These are phyloP conservation scores for Dioctria rufipes DNA, from an alignment of 2,888 invertebrate species.

Conservation along the genomic window DNA sequence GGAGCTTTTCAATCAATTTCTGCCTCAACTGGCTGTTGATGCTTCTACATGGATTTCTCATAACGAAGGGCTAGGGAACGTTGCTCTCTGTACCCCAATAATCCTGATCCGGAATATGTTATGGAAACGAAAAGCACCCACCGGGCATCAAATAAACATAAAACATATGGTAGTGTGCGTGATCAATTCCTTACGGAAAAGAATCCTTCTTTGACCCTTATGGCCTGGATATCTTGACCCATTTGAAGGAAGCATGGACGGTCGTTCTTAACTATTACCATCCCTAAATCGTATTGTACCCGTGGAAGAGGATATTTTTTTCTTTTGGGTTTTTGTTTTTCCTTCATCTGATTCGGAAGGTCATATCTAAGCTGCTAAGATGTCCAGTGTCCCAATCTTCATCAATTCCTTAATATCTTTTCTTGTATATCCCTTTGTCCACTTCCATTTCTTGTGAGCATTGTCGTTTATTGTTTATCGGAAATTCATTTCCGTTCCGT, in stretches of 20 bases:
- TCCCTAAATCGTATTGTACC: constrained; percentile 19
- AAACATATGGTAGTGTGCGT: constrained; percentile 49
- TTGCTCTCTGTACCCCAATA: constrained; percentile 20
- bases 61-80: background rate
- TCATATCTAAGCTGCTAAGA: constrained; percentile 13
- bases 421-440: constrained; percentile 47
- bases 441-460: constrained; percentile 41
- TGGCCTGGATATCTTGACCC: constrained; percentile 26
- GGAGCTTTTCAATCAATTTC: constrained; percentile 52
- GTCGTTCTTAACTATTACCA: constrained; percentile 30
- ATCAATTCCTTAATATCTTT: constrained; percentile 35
- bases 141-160: constrained; percentile 51
- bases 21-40: constrained; percentile 35
- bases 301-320: constrained; percentile 17
- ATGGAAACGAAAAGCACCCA: constrained; percentile 45
- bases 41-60: background rate
- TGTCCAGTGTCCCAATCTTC: constrained; percentile 6
- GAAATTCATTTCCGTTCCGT: constrained; percentile 49
- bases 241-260: constrained; percentile 1
- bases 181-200: constrained; percentile 14
- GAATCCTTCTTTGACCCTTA: constrained; percentile 40
- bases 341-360: constrained; percentile 27
- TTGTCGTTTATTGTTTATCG: constrained; percentile 52
- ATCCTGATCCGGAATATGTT: constrained; percentile 50
- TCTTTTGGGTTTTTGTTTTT: constrained; percentile 10